These are phyloP conservation scores for Tyto alba DNA, from an alignment of 2,113 vertebrate genomes.

Conservation along the genomic window DNA sequence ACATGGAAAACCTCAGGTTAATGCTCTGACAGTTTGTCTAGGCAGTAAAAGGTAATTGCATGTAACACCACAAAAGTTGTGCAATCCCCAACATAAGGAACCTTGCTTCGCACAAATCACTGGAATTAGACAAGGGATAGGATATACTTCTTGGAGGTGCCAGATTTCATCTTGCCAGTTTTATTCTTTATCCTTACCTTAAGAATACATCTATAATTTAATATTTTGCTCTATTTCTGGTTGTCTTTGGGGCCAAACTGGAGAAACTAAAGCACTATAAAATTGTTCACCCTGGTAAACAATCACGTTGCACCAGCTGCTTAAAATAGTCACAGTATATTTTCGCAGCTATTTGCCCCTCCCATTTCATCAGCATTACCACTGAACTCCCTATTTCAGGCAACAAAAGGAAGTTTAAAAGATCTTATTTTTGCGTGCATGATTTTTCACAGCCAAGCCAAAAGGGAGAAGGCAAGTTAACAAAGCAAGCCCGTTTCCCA, in stretches of 20 bases:
- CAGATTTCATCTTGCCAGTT: background rate
- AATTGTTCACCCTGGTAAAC: background rate
- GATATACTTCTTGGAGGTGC: background rate
- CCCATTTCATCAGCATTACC: background rate
- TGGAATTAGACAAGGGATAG: background rate
- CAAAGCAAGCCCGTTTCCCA: background rate
- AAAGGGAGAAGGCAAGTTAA: background rate
- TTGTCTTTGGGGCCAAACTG: background rate
- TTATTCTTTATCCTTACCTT: background rate
- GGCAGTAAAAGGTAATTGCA: conserved; percentile 8
- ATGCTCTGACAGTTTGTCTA: background rate
- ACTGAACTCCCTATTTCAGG: background rate
- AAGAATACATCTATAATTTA: background rate
- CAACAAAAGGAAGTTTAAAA: background rate
- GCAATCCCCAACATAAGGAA: background rate
- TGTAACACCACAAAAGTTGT: background rate
- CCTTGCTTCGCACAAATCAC: background rate
- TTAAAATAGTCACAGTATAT: background rate
- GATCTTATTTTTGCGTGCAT: background rate
- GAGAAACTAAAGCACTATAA: background rate
- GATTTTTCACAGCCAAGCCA: background rate
- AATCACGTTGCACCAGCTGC: background rate
- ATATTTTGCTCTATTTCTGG: background rate
- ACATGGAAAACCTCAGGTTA: conserved; percentile 11
- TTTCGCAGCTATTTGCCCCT: background rate